Conservation (phyloP, 2,797 vertebrate species). For the Urosaurus nigricauda region DNA sequence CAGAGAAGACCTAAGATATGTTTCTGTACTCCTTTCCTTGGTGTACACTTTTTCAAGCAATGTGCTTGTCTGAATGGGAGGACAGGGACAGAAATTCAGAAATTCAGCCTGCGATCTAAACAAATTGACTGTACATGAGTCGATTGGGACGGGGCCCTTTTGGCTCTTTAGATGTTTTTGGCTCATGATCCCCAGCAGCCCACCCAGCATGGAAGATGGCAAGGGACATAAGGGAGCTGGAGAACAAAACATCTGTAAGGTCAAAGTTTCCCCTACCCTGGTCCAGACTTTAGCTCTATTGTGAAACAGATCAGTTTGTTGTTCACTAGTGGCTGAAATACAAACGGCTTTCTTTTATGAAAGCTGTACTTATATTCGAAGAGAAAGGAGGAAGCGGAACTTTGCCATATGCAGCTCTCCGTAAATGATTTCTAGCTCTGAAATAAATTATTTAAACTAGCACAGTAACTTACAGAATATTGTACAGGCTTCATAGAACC, state of each 20-base stretch:
- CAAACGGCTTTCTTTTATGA: background rate
- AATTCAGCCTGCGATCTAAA: background rate
- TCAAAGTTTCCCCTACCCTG: too few species aligned
- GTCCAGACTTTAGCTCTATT: too few species aligned
- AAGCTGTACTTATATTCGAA: background rate
- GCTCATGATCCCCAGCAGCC: too few species aligned
- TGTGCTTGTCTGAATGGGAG: background rate
- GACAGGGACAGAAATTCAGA: background rate
- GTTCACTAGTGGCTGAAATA: too few species aligned
- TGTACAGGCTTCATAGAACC: background rate
- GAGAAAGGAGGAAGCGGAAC: too few species aligned
- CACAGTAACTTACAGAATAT: background rate
- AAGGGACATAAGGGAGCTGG: too few species aligned
- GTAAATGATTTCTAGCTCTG: background rate
- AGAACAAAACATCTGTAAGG: too few species aligned
- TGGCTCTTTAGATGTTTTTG: too few species aligned
- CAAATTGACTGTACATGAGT: too few species aligned
- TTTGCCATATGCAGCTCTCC: background rate
- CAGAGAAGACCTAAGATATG: background rate
- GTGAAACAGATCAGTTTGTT: background rate
- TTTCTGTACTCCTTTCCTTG: background rate
- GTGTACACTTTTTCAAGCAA: background rate
- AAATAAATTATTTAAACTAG: conserved; percentile 36
- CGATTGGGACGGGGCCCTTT: too few species aligned
- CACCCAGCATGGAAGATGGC: too few species aligned